Evolutionary conservation across 1,140 invertebrate genomes (phyloP).

Genomic region (Drosophila guanche): DNA sequence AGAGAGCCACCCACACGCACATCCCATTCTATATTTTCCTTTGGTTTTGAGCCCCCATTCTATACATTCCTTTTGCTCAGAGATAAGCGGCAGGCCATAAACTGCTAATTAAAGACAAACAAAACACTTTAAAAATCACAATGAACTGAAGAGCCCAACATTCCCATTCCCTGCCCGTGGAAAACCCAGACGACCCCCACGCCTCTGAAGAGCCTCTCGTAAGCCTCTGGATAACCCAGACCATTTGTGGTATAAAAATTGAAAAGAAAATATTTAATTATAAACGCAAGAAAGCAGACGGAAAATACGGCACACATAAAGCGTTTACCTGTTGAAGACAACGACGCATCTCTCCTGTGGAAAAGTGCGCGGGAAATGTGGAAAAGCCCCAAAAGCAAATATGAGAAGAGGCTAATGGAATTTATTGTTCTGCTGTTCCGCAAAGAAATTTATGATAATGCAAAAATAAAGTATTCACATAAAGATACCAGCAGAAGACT

Average conservation of each 20-base stretch:
- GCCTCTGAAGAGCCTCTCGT: too few species aligned
- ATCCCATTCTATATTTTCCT: neutral
- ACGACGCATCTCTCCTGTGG: neutral
- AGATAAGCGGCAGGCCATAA: conserved; percentile 24
- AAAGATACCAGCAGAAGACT: neutral
- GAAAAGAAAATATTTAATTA: conserved; percentile 77
- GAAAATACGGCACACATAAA: conserved; percentile 35
- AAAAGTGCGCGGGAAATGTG: neutral
- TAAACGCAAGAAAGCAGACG: conserved; percentile 33
- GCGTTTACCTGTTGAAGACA: conserved; percentile 60
- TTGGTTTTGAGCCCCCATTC: too few species aligned
- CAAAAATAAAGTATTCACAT: conserved; percentile 18
- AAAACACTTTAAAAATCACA: conserved; percentile 68
- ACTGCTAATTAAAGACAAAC: conserved; percentile 76
- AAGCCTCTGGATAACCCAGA: too few species aligned
- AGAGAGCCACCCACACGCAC: neutral
- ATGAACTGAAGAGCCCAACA: conserved; percentile 5
- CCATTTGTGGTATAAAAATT: conserved; percentile 34
- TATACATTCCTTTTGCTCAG: neutral
- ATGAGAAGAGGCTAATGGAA: conserved; percentile 3
- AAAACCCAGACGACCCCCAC: too few species aligned
- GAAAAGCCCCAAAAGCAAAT: conserved; percentile 13
- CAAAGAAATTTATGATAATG: conserved; percentile 22
- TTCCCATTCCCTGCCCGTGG: neutral
- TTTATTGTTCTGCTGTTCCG: conserved; percentile 1